Evolutionary conservation across 2,113 vertebrate species (phyloP).

Genomic region (Syngnathus typhle): DNA sequence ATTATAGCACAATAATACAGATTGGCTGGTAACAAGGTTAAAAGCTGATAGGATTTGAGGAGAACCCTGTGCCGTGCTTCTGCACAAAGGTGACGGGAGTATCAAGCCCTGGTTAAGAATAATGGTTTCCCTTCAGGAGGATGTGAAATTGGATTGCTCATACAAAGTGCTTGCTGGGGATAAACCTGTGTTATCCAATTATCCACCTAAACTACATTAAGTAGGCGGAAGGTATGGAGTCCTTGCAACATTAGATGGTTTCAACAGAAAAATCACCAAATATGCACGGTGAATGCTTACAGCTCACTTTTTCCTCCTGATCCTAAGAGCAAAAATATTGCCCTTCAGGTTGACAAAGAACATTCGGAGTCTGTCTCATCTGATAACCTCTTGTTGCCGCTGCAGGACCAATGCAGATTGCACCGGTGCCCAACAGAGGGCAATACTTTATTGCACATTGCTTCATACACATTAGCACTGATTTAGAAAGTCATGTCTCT

Average conservation of each 20-base stretch:
- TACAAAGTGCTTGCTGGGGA: slow-evolving; percentile 77
- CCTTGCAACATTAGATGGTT: slow-evolving; percentile 55
- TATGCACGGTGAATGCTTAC: slow-evolving; percentile 11
- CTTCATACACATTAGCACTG: slow-evolving; percentile 27
- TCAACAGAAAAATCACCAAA: slow-evolving; percentile 46
- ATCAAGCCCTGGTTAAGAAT: slow-evolving; percentile 74
- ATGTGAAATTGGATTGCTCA: slow-evolving; percentile 81
- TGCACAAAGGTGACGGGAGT: slow-evolving; percentile 70
- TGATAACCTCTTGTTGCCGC: slow-evolving; percentile 36
- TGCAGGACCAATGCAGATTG: slow-evolving; percentile 57
- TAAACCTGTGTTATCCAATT: slow-evolving; percentile 82
- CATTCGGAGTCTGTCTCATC: slow-evolving; percentile 20
- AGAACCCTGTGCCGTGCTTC: slow-evolving; percentile 68
- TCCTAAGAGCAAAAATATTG: slow-evolving; percentile 20
- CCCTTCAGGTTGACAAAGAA: slow-evolving; percentile 2
- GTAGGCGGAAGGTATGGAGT: slow-evolving; percentile 65
- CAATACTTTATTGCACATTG: slow-evolving; percentile 73
- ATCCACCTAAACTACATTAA: slow-evolving; percentile 75
- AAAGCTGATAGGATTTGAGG: slow-evolving; percentile 73
- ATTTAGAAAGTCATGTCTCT: slow-evolving; percentile 40
- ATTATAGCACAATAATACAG: slow-evolving; percentile 78
- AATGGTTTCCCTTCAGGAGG: slow-evolving; percentile 76
- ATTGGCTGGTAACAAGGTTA: slow-evolving; percentile 77
- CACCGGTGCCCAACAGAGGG: slow-evolving; percentile 72
- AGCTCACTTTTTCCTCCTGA: slow-evolving; percentile 17